phyloP scores from a whole-genome alignment of 2,888 invertebrate genomes.

The Synergus itoensis region DNA sequence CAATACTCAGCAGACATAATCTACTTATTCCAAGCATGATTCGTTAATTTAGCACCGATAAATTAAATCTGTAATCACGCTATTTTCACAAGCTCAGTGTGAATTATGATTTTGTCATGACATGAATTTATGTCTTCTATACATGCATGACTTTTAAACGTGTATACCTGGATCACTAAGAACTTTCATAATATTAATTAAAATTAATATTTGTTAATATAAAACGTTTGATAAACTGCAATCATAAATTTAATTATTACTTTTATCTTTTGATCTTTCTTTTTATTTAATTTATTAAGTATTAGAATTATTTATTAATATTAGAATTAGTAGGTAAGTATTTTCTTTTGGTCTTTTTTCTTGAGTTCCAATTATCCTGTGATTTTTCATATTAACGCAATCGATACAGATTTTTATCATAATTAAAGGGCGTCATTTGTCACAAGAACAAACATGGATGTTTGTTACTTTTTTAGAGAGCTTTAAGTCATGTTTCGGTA shows the following conservation, averaged over 20 bases:
- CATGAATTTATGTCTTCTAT: not conserved
- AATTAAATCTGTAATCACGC: slow-evolving; percentile 24
- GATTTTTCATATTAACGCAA: not conserved
- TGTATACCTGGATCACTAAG: no score
- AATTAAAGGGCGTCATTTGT: not conserved
- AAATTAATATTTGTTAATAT: no score
- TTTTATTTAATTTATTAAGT: not conserved
- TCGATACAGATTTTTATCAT: not conserved
- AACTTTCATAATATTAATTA: no score
- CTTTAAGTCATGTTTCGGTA: not conserved
- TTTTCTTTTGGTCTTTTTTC: not conserved
- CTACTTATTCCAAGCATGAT: slow-evolving; percentile 24
- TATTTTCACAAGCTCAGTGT: slow-evolving; percentile 1
- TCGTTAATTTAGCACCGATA: slow-evolving; percentile 7
- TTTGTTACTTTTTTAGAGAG: not conserved
- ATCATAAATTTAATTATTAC: no score
- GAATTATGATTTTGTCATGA: not conserved
- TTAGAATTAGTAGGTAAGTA: no score
- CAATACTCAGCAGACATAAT: slow-evolving; percentile 1
- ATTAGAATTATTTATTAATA: no score
- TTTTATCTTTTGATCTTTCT: not conserved
- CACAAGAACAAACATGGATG: not conserved
- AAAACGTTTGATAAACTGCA: no score
- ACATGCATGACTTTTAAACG: no score
- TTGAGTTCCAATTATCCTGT: not conserved